Evolutionary conservation across 2,797 vertebrate genomes (phyloP), one percentile per base, ranked within the genome.

Genomic region (Epinephelus awoara): DNA sequence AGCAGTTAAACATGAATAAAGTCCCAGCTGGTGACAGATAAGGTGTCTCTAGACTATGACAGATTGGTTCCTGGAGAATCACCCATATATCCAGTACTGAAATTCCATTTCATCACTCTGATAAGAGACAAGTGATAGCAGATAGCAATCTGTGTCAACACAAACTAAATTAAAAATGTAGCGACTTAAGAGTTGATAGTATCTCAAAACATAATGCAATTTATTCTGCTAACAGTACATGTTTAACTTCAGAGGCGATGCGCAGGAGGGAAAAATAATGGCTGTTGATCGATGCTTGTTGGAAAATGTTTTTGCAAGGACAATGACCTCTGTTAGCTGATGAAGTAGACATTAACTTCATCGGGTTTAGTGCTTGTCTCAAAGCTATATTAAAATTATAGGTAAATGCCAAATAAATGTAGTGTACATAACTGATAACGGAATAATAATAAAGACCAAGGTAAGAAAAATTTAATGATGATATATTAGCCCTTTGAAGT

Each of bases 131-230:
- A 94, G 91, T 85, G 94, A 96, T 96, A 95, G 93, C 84, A 95
- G 95, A 96, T 96, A 94, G 82, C 75, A 84, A 96, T 96, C 95
- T 96, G 83, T 95, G 94, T 96, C 95, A 96, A 96, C 94, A 96
- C 79, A 95, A 95, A 95, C 91, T 95, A 96, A 96, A 96, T 96
- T 95, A 96, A 96, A 97, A 96, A 91, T 82, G 57, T 90, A 83
- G 81, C 80, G 87, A 91, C 88, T 93, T 92, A 93, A 93, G 86
- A 91, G 93, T 80, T 19, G 93, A 96, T 96, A 93, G 72, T 80
- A 96, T 96, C 94, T 92, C 80, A 79, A 86, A 92, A 94, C 93
- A 93, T 94, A 94, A 94, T 86, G 90, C 90, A 94, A 96, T 96
- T 96, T 94, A 93, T 95, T 96, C 88, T 91, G 91, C 80, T 90